Percentiles rank a stretch among this genome's conserved stretches.
Conservation (phyloP, 2,113 vertebrate genomes). For the Aspidoscelis tigris region DNA sequence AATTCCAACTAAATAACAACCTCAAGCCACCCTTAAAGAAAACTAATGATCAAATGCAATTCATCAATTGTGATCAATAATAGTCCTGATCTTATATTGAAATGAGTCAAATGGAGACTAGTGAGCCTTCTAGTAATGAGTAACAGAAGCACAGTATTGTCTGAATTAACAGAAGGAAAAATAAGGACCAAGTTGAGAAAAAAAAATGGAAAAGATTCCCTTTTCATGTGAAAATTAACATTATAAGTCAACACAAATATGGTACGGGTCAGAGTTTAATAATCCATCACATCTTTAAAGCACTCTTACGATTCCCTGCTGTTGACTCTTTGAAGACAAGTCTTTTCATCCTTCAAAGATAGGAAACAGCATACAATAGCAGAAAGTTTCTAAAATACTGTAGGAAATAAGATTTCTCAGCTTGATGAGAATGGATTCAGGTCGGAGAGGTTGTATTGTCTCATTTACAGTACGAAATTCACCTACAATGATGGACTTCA, state of each 20-base stretch:
- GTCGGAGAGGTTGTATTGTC: constrained; percentile 36
- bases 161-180: neutral
- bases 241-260: neutral
- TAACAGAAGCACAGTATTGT: neutral
- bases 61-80: neutral
- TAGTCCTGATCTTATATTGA: neutral
- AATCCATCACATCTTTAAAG: constrained; percentile 18
- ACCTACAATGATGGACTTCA: neutral
- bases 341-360: constrained; percentile 38
- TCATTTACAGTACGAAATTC: constrained; percentile 23
- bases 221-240: neutral
- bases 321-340: constrained; percentile 52
- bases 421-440: constrained; percentile 18
- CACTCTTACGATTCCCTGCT: constrained; percentile 43
- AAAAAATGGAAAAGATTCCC: neutral
- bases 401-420: constrained; percentile 10
- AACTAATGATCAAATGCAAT: neutral
- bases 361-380: constrained; percentile 59
- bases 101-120: neutral
- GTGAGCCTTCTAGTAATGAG: neutral
- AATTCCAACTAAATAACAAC: too few species aligned
- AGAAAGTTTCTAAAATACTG: constrained; percentile 17
- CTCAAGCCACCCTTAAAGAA: too few species aligned
- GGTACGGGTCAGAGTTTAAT: neutral
- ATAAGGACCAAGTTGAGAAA: constrained; percentile 56